Evolutionary conservation across 2,797 vertebrate genomes (phyloP).

Genomic region (Muraenolepis orangiensis): DNA sequence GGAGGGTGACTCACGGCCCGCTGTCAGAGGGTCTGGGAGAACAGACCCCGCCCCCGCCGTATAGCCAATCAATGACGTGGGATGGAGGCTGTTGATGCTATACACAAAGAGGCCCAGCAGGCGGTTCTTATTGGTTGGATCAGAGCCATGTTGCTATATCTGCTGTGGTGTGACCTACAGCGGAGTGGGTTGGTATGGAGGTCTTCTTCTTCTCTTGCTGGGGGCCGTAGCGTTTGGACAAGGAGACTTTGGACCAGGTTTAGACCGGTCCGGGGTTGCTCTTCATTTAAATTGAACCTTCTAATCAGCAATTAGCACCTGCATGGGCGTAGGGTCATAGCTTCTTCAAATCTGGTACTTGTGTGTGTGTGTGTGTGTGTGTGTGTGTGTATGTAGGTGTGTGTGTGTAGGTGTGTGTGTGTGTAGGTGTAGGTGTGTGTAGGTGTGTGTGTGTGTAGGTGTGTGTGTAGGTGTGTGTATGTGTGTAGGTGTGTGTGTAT

Average conservation of each 20-base stretch:
- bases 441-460: no score
- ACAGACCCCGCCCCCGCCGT: constrained; percentile 3
- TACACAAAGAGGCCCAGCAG: background rate
- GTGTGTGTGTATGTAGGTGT: no score
- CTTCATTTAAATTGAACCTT: background rate
- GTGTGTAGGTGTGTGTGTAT: no score
- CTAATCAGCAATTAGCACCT: background rate
- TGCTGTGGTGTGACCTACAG: background rate
- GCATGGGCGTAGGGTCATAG: background rate
- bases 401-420: no score
- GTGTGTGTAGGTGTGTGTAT: no score
- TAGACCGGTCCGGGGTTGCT: no score
- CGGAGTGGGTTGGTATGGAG: background rate
- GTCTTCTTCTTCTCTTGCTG: background rate
- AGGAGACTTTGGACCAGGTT: background rate
- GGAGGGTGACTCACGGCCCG: constrained; percentile 60
- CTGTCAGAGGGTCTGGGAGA: constrained; percentile 51
- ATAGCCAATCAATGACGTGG: background rate
- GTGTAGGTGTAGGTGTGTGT: no score
- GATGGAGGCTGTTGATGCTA: background rate
- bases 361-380: background rate
- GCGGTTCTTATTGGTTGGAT: background rate
- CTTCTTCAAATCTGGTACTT: background rate
- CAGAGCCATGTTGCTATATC: background rate
- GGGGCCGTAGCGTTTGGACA: background rate